These are phyloP conservation scores for Monopis laevigella DNA, from an alignment of 2,888 invertebrate genomes.

Conservation along the genomic window DNA sequence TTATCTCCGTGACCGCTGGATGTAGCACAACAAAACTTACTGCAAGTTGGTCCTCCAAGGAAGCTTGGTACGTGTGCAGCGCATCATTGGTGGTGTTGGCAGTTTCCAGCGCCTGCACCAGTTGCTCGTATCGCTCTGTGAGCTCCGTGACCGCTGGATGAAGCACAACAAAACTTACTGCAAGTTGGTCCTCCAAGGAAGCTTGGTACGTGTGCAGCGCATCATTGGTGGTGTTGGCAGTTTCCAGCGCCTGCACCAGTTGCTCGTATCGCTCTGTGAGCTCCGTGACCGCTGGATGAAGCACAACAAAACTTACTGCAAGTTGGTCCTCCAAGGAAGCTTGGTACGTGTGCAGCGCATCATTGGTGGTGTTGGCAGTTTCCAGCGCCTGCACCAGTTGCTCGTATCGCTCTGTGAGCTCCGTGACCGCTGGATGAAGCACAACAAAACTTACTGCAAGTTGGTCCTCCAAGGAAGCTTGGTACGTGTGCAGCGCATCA, in stretches of 20 bases:
- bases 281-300: constrained; percentile 38
- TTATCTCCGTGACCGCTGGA: too few species aligned
- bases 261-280: constrained; percentile 35
- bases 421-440: constrained; percentile 36
- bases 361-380: constrained; percentile 1
- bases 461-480: constrained; percentile 11
- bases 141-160: constrained; percentile 39
- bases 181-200: constrained; percentile 1
- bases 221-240: not conserved
- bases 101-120: constrained; percentile 31
- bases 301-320: too few species aligned
- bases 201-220: constrained; percentile 28
- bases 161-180: too few species aligned
- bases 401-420: constrained; percentile 37
- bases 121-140: constrained; percentile 31
- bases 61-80: constrained; percentile 26
- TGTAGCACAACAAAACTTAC: too few species aligned
- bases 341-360: constrained; percentile 28
- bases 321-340: constrained; percentile 7
- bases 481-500: constrained; percentile 27
- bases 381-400: constrained; percentile 32
- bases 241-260: constrained; percentile 31
- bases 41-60: not conserved
- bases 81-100: constrained; percentile 18
- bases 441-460: too few species aligned